Evolutionary conservation across 2,113 vertebrate genomes (phyloP).

Genomic region (Dipodomys stephensi): DNA sequence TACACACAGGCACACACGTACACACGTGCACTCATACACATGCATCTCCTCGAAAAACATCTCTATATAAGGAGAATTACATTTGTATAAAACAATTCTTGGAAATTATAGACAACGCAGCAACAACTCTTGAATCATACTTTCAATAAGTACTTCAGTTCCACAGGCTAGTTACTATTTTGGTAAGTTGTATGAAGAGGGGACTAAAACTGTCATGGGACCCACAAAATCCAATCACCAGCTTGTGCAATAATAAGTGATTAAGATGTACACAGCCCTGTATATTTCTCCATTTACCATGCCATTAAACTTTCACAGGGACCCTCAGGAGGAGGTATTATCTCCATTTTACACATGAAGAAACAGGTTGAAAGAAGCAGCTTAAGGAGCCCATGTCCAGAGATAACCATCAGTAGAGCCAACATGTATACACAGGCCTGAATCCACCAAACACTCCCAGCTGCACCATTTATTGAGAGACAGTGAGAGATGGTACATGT

Average conservation of each 20-base stretch:
- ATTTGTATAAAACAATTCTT: conserved; percentile 26
- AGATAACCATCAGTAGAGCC: background rate
- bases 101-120: conserved; percentile 6
- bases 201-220: background rate
- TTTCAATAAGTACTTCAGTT: conserved; percentile 40
- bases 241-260: background rate
- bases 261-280: background rate
- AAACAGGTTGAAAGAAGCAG: background rate
- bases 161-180: conserved; percentile 47
- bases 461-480: too few relatives aligned
- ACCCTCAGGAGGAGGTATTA: background rate
- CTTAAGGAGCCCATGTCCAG: background rate
- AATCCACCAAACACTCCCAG: background rate
- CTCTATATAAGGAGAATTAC: background rate
- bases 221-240: background rate
- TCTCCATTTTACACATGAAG: background rate
- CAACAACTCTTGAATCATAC: conserved; percentile 1
- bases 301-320: background rate
- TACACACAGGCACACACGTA: background rate
- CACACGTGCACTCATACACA: background rate
- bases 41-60: background rate
- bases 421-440: background rate
- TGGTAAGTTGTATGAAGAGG: background rate
- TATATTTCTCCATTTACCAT: background rate
- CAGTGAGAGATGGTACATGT: fast-evolving